These are phyloP conservation scores for Sebastes matsubarae DNA, from an alignment of 2,797 vertebrate genomes.

Conservation along the genomic window DNA sequence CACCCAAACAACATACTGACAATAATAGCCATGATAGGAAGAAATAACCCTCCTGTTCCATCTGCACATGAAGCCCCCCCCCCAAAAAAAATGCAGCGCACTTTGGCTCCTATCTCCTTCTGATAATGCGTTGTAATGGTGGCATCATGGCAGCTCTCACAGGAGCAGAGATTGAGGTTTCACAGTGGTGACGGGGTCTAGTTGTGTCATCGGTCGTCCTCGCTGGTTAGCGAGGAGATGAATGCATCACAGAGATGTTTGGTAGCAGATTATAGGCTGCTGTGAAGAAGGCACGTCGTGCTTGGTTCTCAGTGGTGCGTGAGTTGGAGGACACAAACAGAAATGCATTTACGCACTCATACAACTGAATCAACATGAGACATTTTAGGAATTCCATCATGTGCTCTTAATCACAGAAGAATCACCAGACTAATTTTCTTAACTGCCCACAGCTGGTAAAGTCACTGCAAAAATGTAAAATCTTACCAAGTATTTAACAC, in stretches of 20 bases:
- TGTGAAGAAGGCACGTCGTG: neutral
- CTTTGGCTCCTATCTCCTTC: conserved; percentile 18
- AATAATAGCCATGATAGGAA: conserved; percentile 16
- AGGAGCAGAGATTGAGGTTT: conserved; percentile 18
- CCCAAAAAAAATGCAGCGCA: neutral
- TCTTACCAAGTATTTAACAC: too few species aligned
- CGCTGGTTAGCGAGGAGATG: conserved; percentile 1
- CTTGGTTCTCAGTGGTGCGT: neutral
- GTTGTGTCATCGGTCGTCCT: neutral
- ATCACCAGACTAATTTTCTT: neutral
- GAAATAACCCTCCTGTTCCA: conserved; percentile 34
- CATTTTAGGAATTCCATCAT: neutral
- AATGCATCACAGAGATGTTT: neutral
- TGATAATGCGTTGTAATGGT: conserved; percentile 53
- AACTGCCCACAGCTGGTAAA: neutral
- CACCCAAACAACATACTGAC: neutral
- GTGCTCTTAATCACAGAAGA: neutral
- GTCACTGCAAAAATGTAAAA: neutral
- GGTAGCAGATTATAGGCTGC: neutral
- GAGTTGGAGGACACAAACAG: neutral
- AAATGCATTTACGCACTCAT: neutral
- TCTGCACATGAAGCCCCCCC: conserved; percentile 14
- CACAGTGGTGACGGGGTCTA: neutral
- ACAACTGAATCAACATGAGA: neutral
- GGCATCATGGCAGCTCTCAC: conserved; percentile 12